Evolutionary conservation across 1,140 invertebrate genomes (phyloP).

Genomic region (Pemphigus obesinymphae): DNA sequence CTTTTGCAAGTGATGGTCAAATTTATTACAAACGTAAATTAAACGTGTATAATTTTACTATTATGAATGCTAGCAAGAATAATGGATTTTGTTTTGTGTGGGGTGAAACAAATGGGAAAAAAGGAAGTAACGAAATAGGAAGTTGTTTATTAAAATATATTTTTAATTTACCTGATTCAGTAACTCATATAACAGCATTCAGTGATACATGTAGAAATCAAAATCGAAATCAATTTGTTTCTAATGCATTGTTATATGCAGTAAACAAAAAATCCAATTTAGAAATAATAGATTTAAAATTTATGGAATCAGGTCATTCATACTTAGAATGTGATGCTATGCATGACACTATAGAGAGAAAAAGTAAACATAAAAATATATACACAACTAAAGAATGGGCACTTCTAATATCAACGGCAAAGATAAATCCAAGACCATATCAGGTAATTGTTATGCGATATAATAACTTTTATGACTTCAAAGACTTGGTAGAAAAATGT

Average conservation of each 20-base stretch:
- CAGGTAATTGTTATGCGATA: neutral
- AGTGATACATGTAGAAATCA: slow-evolving; percentile 51
- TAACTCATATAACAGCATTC: slow-evolving; percentile 43
- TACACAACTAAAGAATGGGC: neutral
- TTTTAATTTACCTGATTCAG: slow-evolving; percentile 35
- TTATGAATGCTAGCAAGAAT: slow-evolving; percentile 40
- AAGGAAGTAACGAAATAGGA: slow-evolving; percentile 44
- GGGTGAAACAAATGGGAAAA: slow-evolving; percentile 46
- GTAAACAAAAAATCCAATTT: slow-evolving; percentile 16
- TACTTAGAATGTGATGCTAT: slow-evolving; percentile 22
- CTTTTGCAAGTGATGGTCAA: slow-evolving; percentile 44
- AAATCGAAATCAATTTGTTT: slow-evolving; percentile 49
- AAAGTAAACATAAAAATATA: slow-evolving; percentile 43
- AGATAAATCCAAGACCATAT: neutral
- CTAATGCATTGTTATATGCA: slow-evolving; percentile 8
- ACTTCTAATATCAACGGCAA: neutral
- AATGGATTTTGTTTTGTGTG: slow-evolving; percentile 43
- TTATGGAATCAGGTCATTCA: neutral
- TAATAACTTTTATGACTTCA: slow-evolving; percentile 5
- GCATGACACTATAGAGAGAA: slow-evolving; percentile 46
- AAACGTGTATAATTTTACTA: slow-evolving; percentile 47
- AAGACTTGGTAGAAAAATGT: neutral
- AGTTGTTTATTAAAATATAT: slow-evolving; percentile 43
- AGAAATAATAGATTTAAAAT: slow-evolving; percentile 1
- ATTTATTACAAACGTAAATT: slow-evolving; percentile 48